Evolutionary conservation across 1,140 invertebrate genomes (phyloP), one percentile per base, ranked within the genome.

Genomic region (Whitmania pigra): DNA sequence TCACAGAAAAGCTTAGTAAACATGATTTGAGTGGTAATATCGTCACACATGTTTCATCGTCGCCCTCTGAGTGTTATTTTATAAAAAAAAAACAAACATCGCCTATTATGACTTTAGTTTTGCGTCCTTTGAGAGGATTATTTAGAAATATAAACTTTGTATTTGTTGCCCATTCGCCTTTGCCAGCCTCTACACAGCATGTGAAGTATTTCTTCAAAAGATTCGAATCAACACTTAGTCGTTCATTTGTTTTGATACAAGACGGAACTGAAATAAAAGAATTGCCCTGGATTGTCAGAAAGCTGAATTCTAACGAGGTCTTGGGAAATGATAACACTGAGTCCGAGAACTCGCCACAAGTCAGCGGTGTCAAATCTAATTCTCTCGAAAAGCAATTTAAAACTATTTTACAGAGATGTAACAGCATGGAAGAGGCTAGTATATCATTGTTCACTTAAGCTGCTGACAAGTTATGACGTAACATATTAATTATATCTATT

Each of bases 221-320:
- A 31, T 63, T 63, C 22, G 29, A 31, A 63, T 63, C 57, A 22
- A 63, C 13, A 13, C 66, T 72, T 22, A 54, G 60, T n/a, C 71
- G 67, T 20, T 67, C 71, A 18, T 43, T 29, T 31, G 40, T 73
- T 20, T 18, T 73, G 49, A 29, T 73, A 18, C 72, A 73, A 53
- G 54, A 73, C 36, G 72, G 72, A n/a, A 40, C 69, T 0, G 53
- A 67, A 31, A 71, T 73, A 43, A 49, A 71, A n/a, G 73, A 73
- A 66, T 69, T 73, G 11, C 73, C 73, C 25, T 60, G 71, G 69
- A 31, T 73, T 17, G 69, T 73, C n/a, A 49, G 69, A 43, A 68
- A 69, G n/a, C n/a, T 73, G 68, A 60, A 60, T 20, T 49, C 68
- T 17, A 31, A 43, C 17, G 68, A 71, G 25, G 71, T 73, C 43